These are phyloP conservation scores for Carassius gibelio DNA, from an alignment of 2,113 vertebrate species.

Conservation along the genomic window DNA sequence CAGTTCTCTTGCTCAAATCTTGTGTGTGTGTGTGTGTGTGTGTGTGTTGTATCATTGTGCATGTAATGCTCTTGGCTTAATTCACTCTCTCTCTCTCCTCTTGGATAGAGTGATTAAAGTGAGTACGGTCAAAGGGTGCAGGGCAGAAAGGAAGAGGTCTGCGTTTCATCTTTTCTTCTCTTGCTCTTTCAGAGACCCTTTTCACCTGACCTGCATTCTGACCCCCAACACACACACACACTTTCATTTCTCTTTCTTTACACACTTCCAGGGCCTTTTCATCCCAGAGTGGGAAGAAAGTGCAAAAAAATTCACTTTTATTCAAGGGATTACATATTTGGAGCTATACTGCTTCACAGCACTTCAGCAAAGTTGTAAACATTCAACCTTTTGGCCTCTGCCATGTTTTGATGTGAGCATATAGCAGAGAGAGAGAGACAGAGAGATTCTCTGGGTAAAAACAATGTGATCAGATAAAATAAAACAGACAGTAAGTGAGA, in stretches of 20 bases:
- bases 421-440: not conserved
- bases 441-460: not conserved
- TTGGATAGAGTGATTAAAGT: constrained; percentile 52
- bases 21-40: not conserved
- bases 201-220: constrained; percentile 45
- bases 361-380: constrained; percentile 32
- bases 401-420: not conserved
- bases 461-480: not conserved
- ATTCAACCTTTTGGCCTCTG: constrained; percentile 30
- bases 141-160: constrained; percentile 1
- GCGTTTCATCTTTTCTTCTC: constrained; percentile 25
- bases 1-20: not conserved
- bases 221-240: not conserved
- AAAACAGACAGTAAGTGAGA: not conserved
- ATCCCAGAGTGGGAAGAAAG: constrained; percentile 9
- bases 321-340: constrained; percentile 37
- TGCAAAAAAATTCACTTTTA: constrained; percentile 1
- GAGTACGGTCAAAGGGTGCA: constrained; percentile 42
- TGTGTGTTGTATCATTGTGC: constrained; percentile 32
- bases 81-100: constrained; percentile 46
- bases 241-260: constrained; percentile 23
- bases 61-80: constrained; percentile 49
- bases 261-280: constrained; percentile 43
- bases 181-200: constrained; percentile 36
- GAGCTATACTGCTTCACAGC: constrained; percentile 32